These are phyloP conservation scores for Coelopa frigida DNA, from an alignment of 1,140 invertebrate genomes.

Conservation along the genomic window DNA sequence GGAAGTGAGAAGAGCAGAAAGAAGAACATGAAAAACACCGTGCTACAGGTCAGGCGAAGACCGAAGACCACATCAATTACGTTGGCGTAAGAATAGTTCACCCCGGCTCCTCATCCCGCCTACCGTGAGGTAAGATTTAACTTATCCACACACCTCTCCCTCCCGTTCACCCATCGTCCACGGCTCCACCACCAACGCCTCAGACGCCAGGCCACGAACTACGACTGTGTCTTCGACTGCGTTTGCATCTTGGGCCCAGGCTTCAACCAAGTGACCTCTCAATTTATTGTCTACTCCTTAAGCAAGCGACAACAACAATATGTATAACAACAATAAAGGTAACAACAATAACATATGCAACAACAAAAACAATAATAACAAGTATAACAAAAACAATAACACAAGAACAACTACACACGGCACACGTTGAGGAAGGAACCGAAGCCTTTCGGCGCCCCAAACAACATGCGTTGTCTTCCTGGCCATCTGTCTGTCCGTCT, in stretches of 20 bases:
- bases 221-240: too few relatives aligned
- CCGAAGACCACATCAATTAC: slow-evolving; percentile 44
- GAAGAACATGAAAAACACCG: slow-evolving; percentile 34
- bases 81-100: too few relatives aligned
- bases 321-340: slow-evolving; percentile 8
- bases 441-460: slow-evolving; percentile 8
- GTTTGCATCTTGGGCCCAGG: neutral
- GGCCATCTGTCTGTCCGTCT: neutral
- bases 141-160: too few relatives aligned
- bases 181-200: too few relatives aligned
- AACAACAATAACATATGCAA: slow-evolving; percentile 1
- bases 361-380: slow-evolving; percentile 1
- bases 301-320: slow-evolving; percentile 16
- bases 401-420: neutral
- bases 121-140: too few relatives aligned
- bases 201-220: too few relatives aligned
- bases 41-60: slow-evolving; percentile 43
- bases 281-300: slow-evolving; percentile 44
- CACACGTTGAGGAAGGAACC: slow-evolving; percentile 1
- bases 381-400: neutral
- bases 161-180: too few relatives aligned
- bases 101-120: too few relatives aligned
- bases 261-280: slow-evolving; percentile 43
- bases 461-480: slow-evolving; percentile 2
- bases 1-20: neutral